These are phyloP conservation scores for Dolichallabes microphthalmus DNA, from an alignment of 2,113 vertebrate genomes.

Conservation along the genomic window DNA sequence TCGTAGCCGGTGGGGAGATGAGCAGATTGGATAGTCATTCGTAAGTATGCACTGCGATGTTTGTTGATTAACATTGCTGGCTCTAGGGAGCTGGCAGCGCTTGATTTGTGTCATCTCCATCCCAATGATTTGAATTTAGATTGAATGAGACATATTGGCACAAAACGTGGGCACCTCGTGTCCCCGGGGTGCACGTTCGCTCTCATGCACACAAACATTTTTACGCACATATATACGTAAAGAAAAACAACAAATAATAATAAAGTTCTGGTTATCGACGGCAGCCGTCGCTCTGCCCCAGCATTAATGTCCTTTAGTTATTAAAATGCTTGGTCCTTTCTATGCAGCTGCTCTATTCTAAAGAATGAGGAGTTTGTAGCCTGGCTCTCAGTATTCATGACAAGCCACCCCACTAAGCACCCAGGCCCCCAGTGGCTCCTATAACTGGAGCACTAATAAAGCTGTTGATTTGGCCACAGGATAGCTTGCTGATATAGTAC, in stretches of 20 bases:
- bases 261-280: constrained; percentile 10
- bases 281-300: neutral
- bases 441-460: constrained; percentile 50
- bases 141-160: constrained; percentile 47
- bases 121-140: constrained; percentile 51
- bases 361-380: constrained; percentile 30
- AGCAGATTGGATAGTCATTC: constrained; percentile 34
- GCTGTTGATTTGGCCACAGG: constrained; percentile 52
- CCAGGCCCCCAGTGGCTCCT: constrained; percentile 36
- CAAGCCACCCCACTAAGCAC: constrained; percentile 38
- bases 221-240: neutral
- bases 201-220: neutral
- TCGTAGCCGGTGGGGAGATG: constrained; percentile 36
- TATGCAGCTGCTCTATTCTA: constrained; percentile 6
- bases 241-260: neutral
- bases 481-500: constrained; percentile 44
- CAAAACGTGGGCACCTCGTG: constrained; percentile 22
- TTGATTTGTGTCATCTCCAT: constrained; percentile 46
- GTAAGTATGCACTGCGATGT: constrained; percentile 50
- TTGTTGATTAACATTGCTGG: constrained; percentile 51
- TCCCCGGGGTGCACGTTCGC: neutral
- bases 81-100: constrained; percentile 38
- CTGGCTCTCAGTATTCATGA: constrained; percentile 46
- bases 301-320: constrained; percentile 10
- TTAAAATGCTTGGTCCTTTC: constrained; percentile 14